Base-by-base conservation (phyloP, 2,888 invertebrate genomes). In the Lamellibrachia satsuma region DNA sequence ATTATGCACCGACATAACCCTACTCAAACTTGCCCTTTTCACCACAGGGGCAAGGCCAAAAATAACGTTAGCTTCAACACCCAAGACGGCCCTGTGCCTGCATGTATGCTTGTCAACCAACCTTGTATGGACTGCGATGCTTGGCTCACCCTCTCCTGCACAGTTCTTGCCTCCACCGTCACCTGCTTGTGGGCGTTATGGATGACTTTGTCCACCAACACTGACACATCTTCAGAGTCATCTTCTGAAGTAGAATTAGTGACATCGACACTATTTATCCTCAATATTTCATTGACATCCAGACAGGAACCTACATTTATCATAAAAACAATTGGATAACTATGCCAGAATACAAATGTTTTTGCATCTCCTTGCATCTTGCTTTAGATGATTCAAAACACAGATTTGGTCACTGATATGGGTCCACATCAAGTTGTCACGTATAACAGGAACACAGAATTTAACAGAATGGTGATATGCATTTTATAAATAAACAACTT, bases 151-250 rank as follows among this genome's bases (percentile, higher is more conserved):
- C 75, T 75, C 4, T 22, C 22, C 3, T 6, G 22, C 4, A 15
- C 22, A 22, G 22, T 75, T n/a, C 75, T 75, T 11, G 75, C 75
- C 75, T 75, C 75, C 75, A 75, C 22, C 3, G 75, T 75, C 75
- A 75, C 75, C 75, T 75, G 75, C 75, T 75, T 75, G 75, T 75
- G 75, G 22, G 75, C 75, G n/a, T 75, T n/a, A 22, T 75, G 75
- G 75, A 75, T 75, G 75, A 75, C 75, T 75, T 6, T 15, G 75
- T 75, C 75, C 75, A 75, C 75, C 75, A 75, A 22, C 75, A 75
- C 75, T 6, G 75, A 75, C 75, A 75, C 75, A 6, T 75, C 75
- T n/a, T 75, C 75, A 15, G 75, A 75, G 2, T 75, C 75, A n/a
- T 75, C 39, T 39, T 39, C 75, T 75, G 75, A 75, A 15, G 75